A percentile compares a stretch with the other conserved stretches of the same genome.
Conservation (phyloP, 2,888 invertebrate genomes). For the Amblyteles armatorius region DNA sequence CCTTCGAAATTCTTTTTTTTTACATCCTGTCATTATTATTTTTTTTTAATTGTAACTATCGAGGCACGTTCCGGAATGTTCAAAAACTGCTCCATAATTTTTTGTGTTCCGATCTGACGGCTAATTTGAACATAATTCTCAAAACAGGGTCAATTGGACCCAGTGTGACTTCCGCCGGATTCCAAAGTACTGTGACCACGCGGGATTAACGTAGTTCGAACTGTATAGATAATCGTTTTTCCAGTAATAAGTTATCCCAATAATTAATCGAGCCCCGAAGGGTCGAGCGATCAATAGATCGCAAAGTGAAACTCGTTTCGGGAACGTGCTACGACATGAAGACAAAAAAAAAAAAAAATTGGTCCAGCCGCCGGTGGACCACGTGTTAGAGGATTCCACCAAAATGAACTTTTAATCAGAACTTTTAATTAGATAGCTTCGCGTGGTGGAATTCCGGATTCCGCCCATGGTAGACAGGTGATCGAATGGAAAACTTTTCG, state of each 20-base stretch:
- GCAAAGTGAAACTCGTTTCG: conserved; percentile 24
- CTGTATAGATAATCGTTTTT: background rate
- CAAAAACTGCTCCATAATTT: no score
- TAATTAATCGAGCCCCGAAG: background rate
- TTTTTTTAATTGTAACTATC: background rate
- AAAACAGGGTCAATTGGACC: no score
- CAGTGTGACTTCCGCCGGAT: no score
- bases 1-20: background rate
- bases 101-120: no score
- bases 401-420: conserved; percentile 64
- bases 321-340: background rate
- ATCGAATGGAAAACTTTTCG: conserved; percentile 51
- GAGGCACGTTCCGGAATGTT: background rate
- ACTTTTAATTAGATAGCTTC: conserved; percentile 59
- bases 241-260: background rate
- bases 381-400: background rate
- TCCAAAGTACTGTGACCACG: background rate
- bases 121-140: no score
- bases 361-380: background rate
- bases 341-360: conserved; percentile 31
- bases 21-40: background rate
- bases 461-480: conserved; percentile 7
- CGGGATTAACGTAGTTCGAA: background rate
- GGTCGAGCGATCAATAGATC: background rate
- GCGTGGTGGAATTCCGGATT: conserved; percentile 15